These are phyloP conservation scores for Periparus ater DNA, from an alignment of 2,797 vertebrate species.

Conservation along the genomic window DNA sequence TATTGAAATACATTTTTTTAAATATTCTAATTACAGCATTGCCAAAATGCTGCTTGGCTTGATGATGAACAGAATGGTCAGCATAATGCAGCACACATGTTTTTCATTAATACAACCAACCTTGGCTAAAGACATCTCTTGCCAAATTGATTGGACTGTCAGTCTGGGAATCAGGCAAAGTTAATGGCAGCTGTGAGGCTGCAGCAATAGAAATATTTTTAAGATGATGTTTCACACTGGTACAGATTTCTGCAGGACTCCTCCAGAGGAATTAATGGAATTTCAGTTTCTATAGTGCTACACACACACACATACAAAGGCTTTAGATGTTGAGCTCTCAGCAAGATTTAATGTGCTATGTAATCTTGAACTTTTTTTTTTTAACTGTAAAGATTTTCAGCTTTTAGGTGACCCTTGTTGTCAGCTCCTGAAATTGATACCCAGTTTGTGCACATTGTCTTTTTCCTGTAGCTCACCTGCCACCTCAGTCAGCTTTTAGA, in stretches of 20 bases:
- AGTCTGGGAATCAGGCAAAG: not conserved
- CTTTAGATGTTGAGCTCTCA: not conserved
- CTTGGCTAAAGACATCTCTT: not conserved
- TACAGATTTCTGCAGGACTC: not conserved
- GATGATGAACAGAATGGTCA: not conserved
- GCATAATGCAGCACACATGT: not conserved
- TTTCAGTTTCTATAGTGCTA: not conserved
- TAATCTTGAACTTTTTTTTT: not conserved
- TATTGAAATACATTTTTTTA: not conserved
- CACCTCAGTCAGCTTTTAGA: not conserved
- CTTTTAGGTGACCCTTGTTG: not conserved
- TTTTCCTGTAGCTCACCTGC: not conserved
- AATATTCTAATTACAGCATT: not conserved
- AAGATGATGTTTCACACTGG: not conserved
- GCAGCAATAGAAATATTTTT: not conserved
- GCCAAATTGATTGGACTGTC: not conserved
- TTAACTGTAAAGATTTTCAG: not conserved
- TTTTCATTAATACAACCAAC: not conserved
- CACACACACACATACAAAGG: not conserved
- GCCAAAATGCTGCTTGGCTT: not conserved
- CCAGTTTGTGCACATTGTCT: not conserved
- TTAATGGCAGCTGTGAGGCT: not conserved
- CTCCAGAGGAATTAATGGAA: not conserved
- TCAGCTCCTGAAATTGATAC: not conserved
- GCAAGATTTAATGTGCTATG: not conserved